Base-by-base conservation (phyloP, 2,797 vertebrate species). In the Calcarius lapponicus region DNA sequence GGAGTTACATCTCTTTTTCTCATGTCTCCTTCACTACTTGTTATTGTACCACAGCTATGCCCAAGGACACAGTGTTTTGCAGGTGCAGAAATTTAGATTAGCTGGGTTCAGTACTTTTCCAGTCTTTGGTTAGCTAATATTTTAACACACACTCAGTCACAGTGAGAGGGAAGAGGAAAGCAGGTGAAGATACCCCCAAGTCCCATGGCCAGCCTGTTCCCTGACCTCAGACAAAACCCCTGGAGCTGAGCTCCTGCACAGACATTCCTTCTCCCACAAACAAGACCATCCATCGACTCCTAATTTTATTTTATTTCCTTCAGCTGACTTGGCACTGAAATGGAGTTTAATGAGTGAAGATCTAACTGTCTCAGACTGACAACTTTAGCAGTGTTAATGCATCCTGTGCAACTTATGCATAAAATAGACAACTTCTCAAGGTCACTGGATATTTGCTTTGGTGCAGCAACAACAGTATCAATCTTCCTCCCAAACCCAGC, bases 311-410 rank as follows among this genome's bases (percentile, higher is more conserved):
- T 91, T 48, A 42, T 80, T 86, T 92, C 87, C 71, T 84, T 75
- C 80, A 90, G 45, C 50, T 70, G 86, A 62, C 69, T 95, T 90
- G 53, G 36, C 76, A 50, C 56, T n/a, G 87, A 86, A 90, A 88
- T 86, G 25, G 90, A 94, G 26, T 86, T 90, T 93, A 96, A 96
- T 88, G 86, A 94, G 67, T 71, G 82, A 90, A 93, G 70, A 64
- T 94, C 71, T 94, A 96, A 96, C 92, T 82, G 87, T 47, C 84
- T 95, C 76, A 88, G 84, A 92, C 83, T 82, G 93, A 97, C 12
- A 45, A 86, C 82, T 88, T 92, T 5, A 75, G 88, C 43, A 47
- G 38, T 64, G 62, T 81, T 94, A 96, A 95, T 83, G 91, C 66
- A 86, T 71, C 81, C 80, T 50, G 17, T 92, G 84, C 53, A 87